These are phyloP conservation scores for Charaxes varanes DNA, from an alignment of 1,140 invertebrate genomes.

Conservation along the genomic window DNA sequence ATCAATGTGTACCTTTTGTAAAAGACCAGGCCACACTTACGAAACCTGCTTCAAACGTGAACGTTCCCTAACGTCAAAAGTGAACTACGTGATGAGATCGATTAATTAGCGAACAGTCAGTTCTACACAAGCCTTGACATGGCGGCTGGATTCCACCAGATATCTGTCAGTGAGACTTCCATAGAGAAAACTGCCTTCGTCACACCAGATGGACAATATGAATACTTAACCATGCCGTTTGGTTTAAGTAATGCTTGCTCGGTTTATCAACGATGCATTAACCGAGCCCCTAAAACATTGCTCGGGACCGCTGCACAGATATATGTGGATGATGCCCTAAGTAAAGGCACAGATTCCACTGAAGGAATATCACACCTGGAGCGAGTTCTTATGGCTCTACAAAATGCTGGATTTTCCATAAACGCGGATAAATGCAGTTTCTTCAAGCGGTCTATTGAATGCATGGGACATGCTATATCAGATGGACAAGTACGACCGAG, in stretches of 20 bases:
- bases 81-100: too few species aligned
- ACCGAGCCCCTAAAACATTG: constrained; percentile 2
- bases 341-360: constrained; percentile 3
- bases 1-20: too few species aligned
- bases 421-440: constrained; percentile 28
- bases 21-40: too few species aligned
- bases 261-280: constrained; percentile 18
- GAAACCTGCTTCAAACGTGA: too few species aligned
- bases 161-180: constrained; percentile 23
- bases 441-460: constrained; percentile 28
- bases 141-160: constrained; percentile 11
- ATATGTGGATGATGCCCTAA: constrained; percentile 15
- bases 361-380: constrained; percentile 18
- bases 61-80: too few species aligned
- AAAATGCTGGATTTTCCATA: constrained; percentile 26
- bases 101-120: neutral
- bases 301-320: constrained; percentile 2
- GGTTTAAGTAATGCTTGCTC: constrained; percentile 37
- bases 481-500: constrained; percentile 29
- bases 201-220: constrained; percentile 41
- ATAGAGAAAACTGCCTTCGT: constrained; percentile 43
- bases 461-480: constrained; percentile 24
- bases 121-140: neutral
- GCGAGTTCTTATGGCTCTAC: constrained; percentile 18
- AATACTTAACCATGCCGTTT: constrained; percentile 35